Evolutionary conservation across 2,113 vertebrate genomes (phyloP).

Genomic region (Ceyx cyanopectus): DNA sequence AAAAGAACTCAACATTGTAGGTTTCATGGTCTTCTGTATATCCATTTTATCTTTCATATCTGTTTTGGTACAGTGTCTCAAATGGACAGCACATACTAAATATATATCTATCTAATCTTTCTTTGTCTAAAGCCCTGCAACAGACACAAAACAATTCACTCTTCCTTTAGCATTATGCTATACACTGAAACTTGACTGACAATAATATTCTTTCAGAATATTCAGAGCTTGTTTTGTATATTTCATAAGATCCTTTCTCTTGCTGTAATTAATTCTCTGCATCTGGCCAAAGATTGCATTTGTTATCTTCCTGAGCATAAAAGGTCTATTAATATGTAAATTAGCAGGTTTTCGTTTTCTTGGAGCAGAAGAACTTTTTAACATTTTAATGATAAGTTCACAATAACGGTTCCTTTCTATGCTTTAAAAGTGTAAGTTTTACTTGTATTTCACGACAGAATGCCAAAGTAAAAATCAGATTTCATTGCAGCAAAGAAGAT

Average conservation of each 20-base stretch:
- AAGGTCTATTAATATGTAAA: slow-evolving; percentile 45
- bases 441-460: not conserved
- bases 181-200: not conserved
- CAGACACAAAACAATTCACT: not conserved
- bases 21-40: not conserved
- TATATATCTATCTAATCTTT: not conserved
- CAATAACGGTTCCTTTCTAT: not conserved
- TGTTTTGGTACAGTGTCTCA: not conserved
- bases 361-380: not conserved
- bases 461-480: not conserved
- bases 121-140: not conserved
- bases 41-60: not conserved
- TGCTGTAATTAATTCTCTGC: slow-evolving; percentile 51
- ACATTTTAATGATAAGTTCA: slow-evolving; percentile 17
- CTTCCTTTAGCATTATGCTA: not conserved
- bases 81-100: not conserved
- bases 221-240: not conserved
- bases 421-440: not conserved
- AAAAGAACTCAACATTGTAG: not conserved
- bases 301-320: not conserved
- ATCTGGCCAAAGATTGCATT: slow-evolving; percentile 23
- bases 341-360: not conserved
- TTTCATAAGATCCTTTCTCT: slow-evolving; percentile 2
- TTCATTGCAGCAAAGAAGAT: not conserved
- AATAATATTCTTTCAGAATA: not conserved